Base-by-base conservation (phyloP, 2,113 vertebrate species). In the Platanista minor region DNA sequence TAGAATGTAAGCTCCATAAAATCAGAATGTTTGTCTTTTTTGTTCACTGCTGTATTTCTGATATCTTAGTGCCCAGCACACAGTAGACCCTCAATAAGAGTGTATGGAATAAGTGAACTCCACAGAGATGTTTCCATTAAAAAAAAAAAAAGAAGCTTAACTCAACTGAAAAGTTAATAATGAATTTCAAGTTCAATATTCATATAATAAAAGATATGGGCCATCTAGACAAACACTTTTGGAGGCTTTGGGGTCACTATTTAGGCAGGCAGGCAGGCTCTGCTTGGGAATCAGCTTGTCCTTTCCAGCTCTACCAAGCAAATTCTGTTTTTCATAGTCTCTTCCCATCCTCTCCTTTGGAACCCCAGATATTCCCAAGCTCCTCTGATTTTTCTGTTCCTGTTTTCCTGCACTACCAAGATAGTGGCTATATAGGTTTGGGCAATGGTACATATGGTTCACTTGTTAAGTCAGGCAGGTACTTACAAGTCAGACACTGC, bases 401-500 rank as follows among this genome's bases (percentile, higher is more conserved):
- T 82, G 52, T 4, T 93, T 17, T 84, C 74, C 15, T 89, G 46
- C 23, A 95, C 29, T 66, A 49, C n/a, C 87, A 87, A 69, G 82
- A 75, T 3, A 62, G 49, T 17, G 83, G 77, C 59, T 89, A 20
- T 13, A 49, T 25, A 54, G 81, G 33, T 62, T 87, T 71, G 25
- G 67, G 62, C 54, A 74, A 33, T 29, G 9, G 83, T 72, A 61
- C 20, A 61, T 6, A 23, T 23, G 41, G 62, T 69, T 97, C 71
- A 46, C 78, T 86, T 95, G 87, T 77, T 83, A 87, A 90, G 67
- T 75, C 52, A 72, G 87, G 84, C 93, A 94, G 88, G 87, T 83
- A 49, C 18, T 12, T 36, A 88, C 90, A 92, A 69, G 75, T 91
- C 46, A 96, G 81, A 94, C 2, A 17, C 66, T 33, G 41, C 41